phyloP scores from a whole-genome alignment of 2,113 vertebrate species.

The Aleadryas rufinucha region DNA sequence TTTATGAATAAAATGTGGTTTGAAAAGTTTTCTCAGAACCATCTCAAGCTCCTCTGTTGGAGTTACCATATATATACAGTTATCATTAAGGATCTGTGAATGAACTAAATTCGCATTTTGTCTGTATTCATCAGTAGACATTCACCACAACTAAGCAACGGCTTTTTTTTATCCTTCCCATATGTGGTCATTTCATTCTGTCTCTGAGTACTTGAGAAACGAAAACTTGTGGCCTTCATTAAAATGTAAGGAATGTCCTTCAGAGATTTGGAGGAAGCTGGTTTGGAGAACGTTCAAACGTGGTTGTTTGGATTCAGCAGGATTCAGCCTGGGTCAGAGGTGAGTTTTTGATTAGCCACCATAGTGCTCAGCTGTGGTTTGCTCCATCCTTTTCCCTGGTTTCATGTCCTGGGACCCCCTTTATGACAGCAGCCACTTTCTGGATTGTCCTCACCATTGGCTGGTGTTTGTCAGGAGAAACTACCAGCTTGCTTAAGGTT shows the following conservation, averaged over 20 bases:
- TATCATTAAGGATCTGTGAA: not conserved
- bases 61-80: not conserved
- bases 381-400: not conserved
- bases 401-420: not conserved
- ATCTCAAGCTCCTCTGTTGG: not conserved
- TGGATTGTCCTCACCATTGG: not conserved
- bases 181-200: slow-evolving; percentile 12
- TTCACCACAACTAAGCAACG: not conserved
- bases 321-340: not conserved
- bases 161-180: slow-evolving; percentile 19
- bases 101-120: not conserved
- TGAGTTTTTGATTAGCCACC: slow-evolving; percentile 1
- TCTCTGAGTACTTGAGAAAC: slow-evolving; percentile 38
- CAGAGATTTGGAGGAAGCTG: slow-evolving; percentile 29
- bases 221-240: slow-evolving; percentile 46
- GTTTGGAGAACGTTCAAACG: slow-evolving; percentile 12
- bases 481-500: not conserved
- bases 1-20: not conserved
- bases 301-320: not conserved
- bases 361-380: not conserved
- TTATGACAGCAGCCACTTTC: not conserved
- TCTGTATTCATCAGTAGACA: not conserved
- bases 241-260: slow-evolving; percentile 57
- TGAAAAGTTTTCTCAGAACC: not conserved
- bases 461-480: not conserved